phyloP scores from a whole-genome alignment of 2,113 vertebrate genomes.

The Saimiri boliviensis region DNA sequence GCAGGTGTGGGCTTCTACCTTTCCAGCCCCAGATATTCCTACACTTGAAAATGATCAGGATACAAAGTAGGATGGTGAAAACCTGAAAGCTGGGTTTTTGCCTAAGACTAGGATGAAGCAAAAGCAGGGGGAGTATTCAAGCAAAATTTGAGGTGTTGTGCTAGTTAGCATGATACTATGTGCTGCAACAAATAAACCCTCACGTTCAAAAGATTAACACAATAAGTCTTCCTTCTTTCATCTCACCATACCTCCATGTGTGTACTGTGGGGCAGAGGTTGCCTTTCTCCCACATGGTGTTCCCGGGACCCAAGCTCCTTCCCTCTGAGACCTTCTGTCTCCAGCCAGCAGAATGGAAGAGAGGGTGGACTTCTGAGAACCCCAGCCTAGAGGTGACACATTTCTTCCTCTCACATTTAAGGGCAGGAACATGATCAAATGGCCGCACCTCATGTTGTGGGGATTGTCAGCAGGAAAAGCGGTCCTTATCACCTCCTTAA shows the following conservation, averaged over 20 bases:
- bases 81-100: neutral
- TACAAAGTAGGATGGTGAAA: neutral
- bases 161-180: no score
- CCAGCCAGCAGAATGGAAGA: neutral
- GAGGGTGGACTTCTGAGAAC: no score
- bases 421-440: neutral
- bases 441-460: neutral
- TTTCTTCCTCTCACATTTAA: neutral
- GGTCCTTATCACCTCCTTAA: neutral
- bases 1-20: neutral
- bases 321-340: neutral
- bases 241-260: accelerated
- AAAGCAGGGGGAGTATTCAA: neutral
- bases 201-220: neutral
- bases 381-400: no score
- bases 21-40: neutral
- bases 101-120: neutral
- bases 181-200: neutral
- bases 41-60: neutral
- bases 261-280: neutral
- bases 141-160: neutral
- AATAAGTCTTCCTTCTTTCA: neutral
- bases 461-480: neutral
- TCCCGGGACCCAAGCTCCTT: neutral
- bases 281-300: no score